Conservation (phyloP, 2,113 vertebrate genomes). For the Gnathochromis pfefferi region DNA sequence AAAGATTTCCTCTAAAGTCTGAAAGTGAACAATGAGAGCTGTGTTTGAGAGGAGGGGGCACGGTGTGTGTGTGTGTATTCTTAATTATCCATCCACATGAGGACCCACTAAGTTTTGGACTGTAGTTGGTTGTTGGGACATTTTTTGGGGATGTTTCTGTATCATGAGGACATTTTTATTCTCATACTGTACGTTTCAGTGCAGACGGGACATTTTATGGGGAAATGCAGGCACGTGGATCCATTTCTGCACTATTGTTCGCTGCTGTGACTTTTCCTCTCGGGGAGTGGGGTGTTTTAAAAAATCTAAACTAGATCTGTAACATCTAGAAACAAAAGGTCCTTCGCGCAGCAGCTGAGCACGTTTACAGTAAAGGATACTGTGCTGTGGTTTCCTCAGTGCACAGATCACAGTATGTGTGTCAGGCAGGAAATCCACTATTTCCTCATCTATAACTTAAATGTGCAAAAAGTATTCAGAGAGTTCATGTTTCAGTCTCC, state of each 20-base stretch:
- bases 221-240: fast-evolving
- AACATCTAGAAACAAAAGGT: background rate
- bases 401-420: background rate
- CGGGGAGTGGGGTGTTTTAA: background rate
- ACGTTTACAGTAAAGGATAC: background rate
- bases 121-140: background rate
- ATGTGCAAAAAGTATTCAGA: background rate
- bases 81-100: background rate
- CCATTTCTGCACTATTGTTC: background rate
- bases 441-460: background rate
- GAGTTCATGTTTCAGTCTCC: background rate
- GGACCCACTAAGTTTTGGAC: background rate
- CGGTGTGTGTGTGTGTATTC: background rate
- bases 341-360: background rate
- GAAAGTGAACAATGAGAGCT: slow-evolving; percentile 28
- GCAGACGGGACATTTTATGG: background rate
- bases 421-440: background rate
- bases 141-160: background rate
- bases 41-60: background rate
- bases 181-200: background rate
- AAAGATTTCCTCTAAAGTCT: slow-evolving; percentile 22
- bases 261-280: background rate
- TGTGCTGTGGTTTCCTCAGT: background rate
- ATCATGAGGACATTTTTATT: background rate
- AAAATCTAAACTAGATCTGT: background rate